Evolutionary conservation across 2,888 invertebrate genomes (phyloP), one percentile per base, ranked within the genome.

Genomic region (Phania funesta): DNA sequence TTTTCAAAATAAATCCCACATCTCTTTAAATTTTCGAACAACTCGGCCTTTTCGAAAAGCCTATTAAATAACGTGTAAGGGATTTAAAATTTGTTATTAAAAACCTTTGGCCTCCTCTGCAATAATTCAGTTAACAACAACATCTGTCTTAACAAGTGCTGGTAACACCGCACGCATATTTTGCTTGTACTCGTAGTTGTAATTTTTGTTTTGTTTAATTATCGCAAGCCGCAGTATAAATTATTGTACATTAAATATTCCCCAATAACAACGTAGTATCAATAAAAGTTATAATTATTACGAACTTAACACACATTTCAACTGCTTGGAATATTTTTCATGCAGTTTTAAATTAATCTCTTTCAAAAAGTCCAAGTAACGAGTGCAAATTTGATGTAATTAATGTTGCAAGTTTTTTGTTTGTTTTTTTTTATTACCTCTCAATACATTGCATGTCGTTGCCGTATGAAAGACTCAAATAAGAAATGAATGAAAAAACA

Each of bases 381-480:
- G 26, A 58, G 29, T 71, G 78, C 22, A 78, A 78, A 78, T 64
- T 71, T 64, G 62, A 22, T 24, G 35, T 56, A 77, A 77, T 77
- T 77, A 70, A 68, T 71, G 41, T 56, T 70, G 70, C 54, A 70
- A 70, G 8, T 60, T 75, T 58, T 20, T 67, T 64, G 3, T 24
- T 44, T 2, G 4, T 71, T 58, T 60, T 56, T 46, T 18, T 16
- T 16, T n/a, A 22, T 54, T 65, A 56, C 46, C 65, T 65, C 56
- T 9, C n/a, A 16, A 64, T 48, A 46, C 22, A 38, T 46, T 11
- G 1, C 2, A n/a, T 35, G 7, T 46, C 13, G n/a, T n/a, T n/a
- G n/a, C n/a, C n/a, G n/a, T n/a, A n/a, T n/a, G n/a, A 48, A 38
- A 46, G 35, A 20, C 46, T 16, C 0, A 29, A 35, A 24, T 16